phyloP scores from a whole-genome alignment of 2,888 invertebrate species.

The Melolontha melolontha region DNA sequence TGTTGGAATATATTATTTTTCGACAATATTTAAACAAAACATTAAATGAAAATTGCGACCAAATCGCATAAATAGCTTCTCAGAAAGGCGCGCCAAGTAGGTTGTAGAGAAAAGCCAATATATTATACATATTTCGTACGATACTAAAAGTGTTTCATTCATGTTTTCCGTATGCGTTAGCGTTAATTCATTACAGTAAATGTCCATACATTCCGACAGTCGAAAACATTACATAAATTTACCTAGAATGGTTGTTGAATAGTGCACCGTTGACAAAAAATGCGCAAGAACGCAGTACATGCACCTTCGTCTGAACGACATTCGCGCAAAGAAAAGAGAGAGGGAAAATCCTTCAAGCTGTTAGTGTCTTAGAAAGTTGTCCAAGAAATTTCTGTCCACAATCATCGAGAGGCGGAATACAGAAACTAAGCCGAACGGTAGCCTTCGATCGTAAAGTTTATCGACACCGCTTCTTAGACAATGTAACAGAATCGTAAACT shows the following conservation, averaged over 20 bases:
- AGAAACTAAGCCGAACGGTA: slow-evolving; percentile 39
- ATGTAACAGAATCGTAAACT: slow-evolving; percentile 6
- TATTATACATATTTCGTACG: too few species aligned
- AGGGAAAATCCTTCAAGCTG: slow-evolving; percentile 52
- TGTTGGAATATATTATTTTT: too few species aligned
- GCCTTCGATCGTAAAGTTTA: slow-evolving; percentile 17
- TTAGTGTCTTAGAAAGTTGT: slow-evolving; percentile 57
- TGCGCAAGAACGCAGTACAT: slow-evolving; percentile 17
- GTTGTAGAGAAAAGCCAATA: too few species aligned
- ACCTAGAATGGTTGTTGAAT: slow-evolving; percentile 30
- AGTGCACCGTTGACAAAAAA: slow-evolving; percentile 32
- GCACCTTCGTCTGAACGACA: slow-evolving; percentile 24
- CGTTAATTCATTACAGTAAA: not conserved
- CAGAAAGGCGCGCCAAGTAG: too few species aligned
- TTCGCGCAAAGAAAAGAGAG: slow-evolving; percentile 52
- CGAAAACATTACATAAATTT: slow-evolving; percentile 35
- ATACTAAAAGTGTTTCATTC: too few species aligned
- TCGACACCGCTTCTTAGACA: slow-evolving; percentile 17
- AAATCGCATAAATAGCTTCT: too few species aligned
- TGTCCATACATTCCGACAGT: not conserved
- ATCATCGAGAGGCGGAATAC: slow-evolving; percentile 47
- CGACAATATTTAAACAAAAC: too few species aligned
- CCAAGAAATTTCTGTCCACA: slow-evolving; percentile 44
- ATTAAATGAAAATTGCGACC: too few species aligned
- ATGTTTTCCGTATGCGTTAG: too few species aligned